Evolutionary conservation across 2,113 vertebrate genomes (phyloP).

Genomic region (Piliocolobus tephrosceles): DNA sequence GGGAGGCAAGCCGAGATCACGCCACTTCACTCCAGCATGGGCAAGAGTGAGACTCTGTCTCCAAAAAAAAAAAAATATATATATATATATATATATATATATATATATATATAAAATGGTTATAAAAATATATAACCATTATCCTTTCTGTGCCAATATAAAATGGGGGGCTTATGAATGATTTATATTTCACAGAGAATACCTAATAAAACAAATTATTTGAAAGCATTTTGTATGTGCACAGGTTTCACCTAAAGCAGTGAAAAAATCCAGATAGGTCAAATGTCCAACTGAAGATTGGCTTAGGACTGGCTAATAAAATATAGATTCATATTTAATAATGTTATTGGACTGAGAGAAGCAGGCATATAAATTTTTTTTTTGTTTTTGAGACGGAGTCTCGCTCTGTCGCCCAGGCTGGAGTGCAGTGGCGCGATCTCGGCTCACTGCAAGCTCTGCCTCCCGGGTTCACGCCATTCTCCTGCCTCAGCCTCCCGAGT

Average conservation of each 20-base stretch:
- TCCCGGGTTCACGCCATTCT: too few relatives aligned
- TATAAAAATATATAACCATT: neutral
- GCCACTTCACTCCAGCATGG: too few relatives aligned
- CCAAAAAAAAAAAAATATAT: too few relatives aligned
- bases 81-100: too few relatives aligned
- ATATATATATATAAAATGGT: too few relatives aligned
- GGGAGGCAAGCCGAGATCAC: too few relatives aligned
- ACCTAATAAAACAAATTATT: slow-evolving; percentile 9
- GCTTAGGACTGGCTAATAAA: neutral
- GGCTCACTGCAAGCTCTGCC: too few relatives aligned
- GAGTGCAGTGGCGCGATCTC: too few relatives aligned
- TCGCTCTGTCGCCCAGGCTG: too few relatives aligned
- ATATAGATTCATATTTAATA: neutral
- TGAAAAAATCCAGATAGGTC: neutral
- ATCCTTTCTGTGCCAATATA: neutral
- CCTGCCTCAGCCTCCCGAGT: too few relatives aligned
- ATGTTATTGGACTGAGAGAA: neutral
- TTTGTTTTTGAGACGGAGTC: too few relatives aligned
- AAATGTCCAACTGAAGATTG: neutral
- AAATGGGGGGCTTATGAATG: neutral
- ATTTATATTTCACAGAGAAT: neutral
- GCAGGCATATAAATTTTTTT: neutral
- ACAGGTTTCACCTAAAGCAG: slow-evolving; percentile 14
- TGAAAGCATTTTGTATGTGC: neutral
- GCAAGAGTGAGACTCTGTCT: too few relatives aligned